A percentile compares a stretch with the other conserved stretches of the same genome.
Evolutionary conservation across 92 coral and sea anemone genomes (phyloP).

Genomic region (Porites cylindrica): DNA sequence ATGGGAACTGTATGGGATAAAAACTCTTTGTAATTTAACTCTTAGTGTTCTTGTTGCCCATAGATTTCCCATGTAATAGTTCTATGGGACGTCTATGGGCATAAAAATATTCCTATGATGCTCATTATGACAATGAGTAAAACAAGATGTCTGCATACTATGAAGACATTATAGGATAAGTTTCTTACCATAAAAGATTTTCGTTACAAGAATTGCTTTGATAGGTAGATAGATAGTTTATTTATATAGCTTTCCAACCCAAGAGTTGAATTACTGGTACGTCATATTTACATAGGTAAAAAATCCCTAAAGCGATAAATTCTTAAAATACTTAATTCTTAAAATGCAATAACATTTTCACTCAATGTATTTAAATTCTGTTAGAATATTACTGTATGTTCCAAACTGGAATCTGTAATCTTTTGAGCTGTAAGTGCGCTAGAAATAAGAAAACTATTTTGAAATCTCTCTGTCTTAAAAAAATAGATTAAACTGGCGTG

Average conservation of each 20-base stretch:
- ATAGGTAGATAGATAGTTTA: not conserved
- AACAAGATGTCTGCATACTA: slow-evolving; percentile 8
- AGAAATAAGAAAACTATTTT: no score
- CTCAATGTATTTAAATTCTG: no score
- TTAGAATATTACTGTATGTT: no score
- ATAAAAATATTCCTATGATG: not conserved
- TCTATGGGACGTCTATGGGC: slow-evolving; percentile 38
- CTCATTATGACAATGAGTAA: not conserved
- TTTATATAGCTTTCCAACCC: not conserved
- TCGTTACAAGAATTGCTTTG: not conserved
- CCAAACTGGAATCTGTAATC: no score
- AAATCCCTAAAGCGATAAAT: no score
- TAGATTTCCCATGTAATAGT: slow-evolving; percentile 36
- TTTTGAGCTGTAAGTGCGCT: no score
- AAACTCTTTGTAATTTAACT: not conserved
- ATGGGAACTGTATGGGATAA: not conserved
- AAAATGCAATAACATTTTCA: no score
- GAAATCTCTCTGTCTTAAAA: no score
- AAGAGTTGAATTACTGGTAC: not conserved
- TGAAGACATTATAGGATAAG: slow-evolving; percentile 1
- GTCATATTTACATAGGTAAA: no score
- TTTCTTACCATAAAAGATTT: not conserved
- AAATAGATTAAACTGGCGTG: no score
- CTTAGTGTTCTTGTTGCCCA: slow-evolving; percentile 29
- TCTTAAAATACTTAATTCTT: no score